These are phyloP conservation scores for Pteromalus puparum DNA, from an alignment of 1,140 invertebrate genomes.

Conservation along the genomic window DNA sequence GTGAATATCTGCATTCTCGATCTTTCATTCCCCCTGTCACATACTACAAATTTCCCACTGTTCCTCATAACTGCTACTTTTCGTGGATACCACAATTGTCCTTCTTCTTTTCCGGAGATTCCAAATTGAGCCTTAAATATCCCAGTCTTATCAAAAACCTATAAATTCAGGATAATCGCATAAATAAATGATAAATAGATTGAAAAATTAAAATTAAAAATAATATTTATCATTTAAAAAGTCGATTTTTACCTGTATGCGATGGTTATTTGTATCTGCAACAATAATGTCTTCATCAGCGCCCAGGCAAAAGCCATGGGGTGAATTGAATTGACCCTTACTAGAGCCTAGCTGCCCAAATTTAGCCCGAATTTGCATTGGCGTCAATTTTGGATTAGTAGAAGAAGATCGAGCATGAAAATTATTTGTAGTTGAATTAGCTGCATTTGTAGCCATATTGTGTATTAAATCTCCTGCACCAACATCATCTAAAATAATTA, in stretches of 20 bases:
- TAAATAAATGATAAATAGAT: neutral
- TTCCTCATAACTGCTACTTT: slow-evolving; percentile 95
- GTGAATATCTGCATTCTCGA: slow-evolving; percentile 98
- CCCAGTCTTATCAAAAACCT: slow-evolving; percentile 94
- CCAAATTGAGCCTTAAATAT: slow-evolving; percentile 93
- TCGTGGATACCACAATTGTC: slow-evolving; percentile 96
- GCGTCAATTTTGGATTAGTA: slow-evolving; percentile 81
- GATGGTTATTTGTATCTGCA: slow-evolving; percentile 97
- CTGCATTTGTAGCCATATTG: slow-evolving; percentile 65
- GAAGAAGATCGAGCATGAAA: slow-evolving; percentile 78
- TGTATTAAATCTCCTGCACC: slow-evolving; percentile 69
- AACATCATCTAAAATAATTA: slow-evolving; percentile 65
- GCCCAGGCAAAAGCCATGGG: slow-evolving; percentile 97
- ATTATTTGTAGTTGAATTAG: slow-evolving; percentile 71
- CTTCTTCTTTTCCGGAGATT: slow-evolving; percentile 93
- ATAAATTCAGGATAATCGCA: slow-evolving; percentile 54
- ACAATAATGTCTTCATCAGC: slow-evolving; percentile 96
- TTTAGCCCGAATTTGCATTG: slow-evolving; percentile 93
- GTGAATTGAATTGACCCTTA: slow-evolving; percentile 96
- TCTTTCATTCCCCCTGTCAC: slow-evolving; percentile 96
- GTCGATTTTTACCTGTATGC: slow-evolving; percentile 85
- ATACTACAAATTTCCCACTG: slow-evolving; percentile 94
- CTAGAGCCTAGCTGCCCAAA: slow-evolving; percentile 94
- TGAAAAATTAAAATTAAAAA: slow-evolving; percentile 39
- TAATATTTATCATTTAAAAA: slow-evolving; percentile 39